Conservation (phyloP, 92 coral and sea anemone genomes). For the Palythoa heliodiscus region DNA sequence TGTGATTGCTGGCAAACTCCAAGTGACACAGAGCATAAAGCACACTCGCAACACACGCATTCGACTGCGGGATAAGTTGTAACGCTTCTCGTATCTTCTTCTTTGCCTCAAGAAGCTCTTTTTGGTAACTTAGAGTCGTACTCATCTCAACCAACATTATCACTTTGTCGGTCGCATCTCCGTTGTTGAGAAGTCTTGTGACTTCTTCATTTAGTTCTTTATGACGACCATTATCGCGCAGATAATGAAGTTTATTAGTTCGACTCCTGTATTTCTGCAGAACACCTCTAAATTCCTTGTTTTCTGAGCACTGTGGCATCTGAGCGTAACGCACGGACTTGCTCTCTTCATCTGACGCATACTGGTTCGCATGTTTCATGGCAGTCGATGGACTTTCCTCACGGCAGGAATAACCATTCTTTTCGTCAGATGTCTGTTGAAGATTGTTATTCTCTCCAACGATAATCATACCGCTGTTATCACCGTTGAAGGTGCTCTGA, state of each 20-base stretch:
- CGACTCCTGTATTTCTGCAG: not conserved
- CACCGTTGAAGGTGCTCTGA: not conserved
- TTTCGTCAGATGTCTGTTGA: not conserved
- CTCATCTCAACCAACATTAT: not conserved
- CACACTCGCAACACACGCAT: not conserved
- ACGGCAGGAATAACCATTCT: not conserved
- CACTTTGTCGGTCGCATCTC: not conserved
- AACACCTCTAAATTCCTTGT: not conserved
- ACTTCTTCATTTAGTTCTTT: not conserved
- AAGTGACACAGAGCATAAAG: not conserved
- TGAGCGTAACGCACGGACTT: not conserved
- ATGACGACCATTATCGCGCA: slow-evolving; percentile 19
- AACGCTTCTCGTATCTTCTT: not conserved
- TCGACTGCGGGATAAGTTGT: not conserved
- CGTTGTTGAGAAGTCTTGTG: not conserved
- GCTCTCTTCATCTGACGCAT: not conserved
- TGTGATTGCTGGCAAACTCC: not conserved
- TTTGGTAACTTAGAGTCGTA: not conserved
- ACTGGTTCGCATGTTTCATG: no score
- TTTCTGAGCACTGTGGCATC: not conserved
- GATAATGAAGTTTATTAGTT: not conserved
- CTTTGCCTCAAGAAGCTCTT: not conserved
- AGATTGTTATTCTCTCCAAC: not conserved
- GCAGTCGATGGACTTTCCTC: not conserved
- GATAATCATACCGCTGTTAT: not conserved